These are phyloP conservation scores for Hyperopisus bebe DNA, from an alignment of 2,113 vertebrate genomes.

Conservation along the genomic window DNA sequence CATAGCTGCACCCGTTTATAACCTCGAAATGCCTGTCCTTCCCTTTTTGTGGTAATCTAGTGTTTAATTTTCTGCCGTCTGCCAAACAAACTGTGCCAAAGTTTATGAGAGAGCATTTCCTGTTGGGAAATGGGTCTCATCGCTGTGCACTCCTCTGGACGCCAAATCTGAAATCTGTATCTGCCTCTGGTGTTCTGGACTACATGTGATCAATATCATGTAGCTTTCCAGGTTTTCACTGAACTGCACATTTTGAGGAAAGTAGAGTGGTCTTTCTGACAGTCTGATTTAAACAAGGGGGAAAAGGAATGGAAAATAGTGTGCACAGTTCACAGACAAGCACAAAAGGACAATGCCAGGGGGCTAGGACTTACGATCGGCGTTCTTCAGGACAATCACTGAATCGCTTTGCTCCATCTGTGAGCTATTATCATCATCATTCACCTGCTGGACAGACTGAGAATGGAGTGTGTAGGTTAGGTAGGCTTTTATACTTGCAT, in stretches of 20 bases:
- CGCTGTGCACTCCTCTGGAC: neutral
- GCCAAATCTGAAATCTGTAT: neutral
- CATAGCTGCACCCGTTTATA: neutral
- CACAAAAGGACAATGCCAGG: neutral
- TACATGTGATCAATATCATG: neutral
- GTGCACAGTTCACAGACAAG: neutral
- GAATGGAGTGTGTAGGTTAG: neutral
- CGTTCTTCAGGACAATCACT: slow-evolving; percentile 1
- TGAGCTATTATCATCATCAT: neutral
- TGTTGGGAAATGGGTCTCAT: neutral
- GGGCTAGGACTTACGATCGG: slow-evolving; percentile 36
- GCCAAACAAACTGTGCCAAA: neutral
- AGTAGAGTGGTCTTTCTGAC: neutral
- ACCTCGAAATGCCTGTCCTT: neutral
- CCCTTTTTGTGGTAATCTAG: neutral
- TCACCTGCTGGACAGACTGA: slow-evolving; percentile 27
- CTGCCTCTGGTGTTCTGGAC: neutral
- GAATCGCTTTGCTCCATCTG: slow-evolving; percentile 20
- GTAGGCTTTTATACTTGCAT: neutral
- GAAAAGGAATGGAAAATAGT: neutral
- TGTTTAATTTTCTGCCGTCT: neutral
- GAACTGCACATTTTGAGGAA: neutral
- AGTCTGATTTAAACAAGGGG: neutral
- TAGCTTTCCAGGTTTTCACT: neutral
- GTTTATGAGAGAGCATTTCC: neutral